Percentiles rank a stretch among this genome's conserved stretches.
Evolutionary conservation across 2,797 vertebrate genomes (phyloP).

Genomic region (Capromys pilorides): DNA sequence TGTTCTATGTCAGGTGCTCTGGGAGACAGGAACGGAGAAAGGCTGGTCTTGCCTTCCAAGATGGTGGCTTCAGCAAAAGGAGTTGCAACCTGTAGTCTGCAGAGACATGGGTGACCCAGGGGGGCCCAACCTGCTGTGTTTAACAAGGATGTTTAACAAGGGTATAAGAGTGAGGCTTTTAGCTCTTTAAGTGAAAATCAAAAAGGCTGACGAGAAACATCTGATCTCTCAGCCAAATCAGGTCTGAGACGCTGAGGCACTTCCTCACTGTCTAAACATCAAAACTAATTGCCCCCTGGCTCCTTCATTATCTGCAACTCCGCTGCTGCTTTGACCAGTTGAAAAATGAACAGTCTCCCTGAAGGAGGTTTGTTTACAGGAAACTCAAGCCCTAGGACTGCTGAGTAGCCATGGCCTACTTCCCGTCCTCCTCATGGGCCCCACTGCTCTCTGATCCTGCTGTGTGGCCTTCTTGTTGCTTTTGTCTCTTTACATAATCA

Average conservation of each 20-base stretch:
- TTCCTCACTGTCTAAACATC: conserved; percentile 70
- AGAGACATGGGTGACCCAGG: background rate
- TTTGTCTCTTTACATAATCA: background rate
- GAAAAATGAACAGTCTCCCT: conserved; percentile 67
- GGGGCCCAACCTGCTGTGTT: background rate
- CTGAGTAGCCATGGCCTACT: conserved; percentile 49
- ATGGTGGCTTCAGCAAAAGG: background rate
- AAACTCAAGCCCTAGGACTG: conserved; percentile 26
- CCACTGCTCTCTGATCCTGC: background rate
- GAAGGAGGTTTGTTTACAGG: conserved; percentile 40
- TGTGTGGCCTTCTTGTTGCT: conserved; percentile 24
- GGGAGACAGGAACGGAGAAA: background rate
- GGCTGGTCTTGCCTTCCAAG: background rate
- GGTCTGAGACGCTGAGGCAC: conserved; percentile 33
- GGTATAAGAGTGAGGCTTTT: background rate
- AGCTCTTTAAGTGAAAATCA: background rate
- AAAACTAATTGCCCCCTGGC: conserved; percentile 74
- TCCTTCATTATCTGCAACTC: conserved; percentile 77
- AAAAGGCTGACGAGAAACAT: conserved; percentile 50
- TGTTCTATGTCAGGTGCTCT: conserved; percentile 31
- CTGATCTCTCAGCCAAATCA: conserved; percentile 54
- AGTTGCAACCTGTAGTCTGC: background rate
- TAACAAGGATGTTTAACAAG: background rate
- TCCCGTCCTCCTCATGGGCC: background rate
- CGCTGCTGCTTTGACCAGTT: conserved; percentile 70